These are phyloP conservation scores for Fratercula arctica DNA, from an alignment of 2,797 vertebrate genomes.

Conservation along the genomic window DNA sequence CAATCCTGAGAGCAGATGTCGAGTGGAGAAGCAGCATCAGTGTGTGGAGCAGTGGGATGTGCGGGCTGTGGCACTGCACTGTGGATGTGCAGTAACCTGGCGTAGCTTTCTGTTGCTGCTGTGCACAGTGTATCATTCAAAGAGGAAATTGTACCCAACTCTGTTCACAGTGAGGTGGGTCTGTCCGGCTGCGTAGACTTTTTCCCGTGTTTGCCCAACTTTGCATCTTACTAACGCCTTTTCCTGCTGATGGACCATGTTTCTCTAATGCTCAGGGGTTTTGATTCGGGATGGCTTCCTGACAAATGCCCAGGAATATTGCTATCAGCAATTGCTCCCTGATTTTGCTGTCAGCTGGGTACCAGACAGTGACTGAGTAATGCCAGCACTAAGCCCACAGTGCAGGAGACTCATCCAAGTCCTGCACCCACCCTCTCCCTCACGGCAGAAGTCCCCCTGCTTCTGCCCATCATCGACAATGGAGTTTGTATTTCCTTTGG, in stretches of 20 bases:
- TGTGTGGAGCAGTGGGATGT: background rate
- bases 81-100: background rate
- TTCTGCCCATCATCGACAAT: fast-evolving
- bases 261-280: background rate
- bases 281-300: background rate
- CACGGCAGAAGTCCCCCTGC: background rate
- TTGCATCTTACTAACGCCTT: background rate
- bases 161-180: background rate
- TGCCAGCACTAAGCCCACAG: background rate
- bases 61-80: background rate
- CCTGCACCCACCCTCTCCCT: background rate
- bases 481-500: background rate
- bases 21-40: background rate
- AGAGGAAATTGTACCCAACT: background rate
- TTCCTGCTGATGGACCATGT: background rate
- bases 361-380: background rate
- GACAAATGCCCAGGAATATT: background rate
- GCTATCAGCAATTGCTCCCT: background rate
- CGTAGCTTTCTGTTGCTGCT: background rate
- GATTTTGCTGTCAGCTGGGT: background rate
- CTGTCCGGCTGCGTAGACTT: fast-evolving
- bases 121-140: background rate
- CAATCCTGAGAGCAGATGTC: background rate
- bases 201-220: background rate
- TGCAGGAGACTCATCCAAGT: background rate